Percentiles rank a stretch among this genome's conserved stretches.
These are phyloP conservation scores for Tetraneura akinire DNA, from an alignment of 1,140 invertebrate genomes.

Conservation along the genomic window DNA sequence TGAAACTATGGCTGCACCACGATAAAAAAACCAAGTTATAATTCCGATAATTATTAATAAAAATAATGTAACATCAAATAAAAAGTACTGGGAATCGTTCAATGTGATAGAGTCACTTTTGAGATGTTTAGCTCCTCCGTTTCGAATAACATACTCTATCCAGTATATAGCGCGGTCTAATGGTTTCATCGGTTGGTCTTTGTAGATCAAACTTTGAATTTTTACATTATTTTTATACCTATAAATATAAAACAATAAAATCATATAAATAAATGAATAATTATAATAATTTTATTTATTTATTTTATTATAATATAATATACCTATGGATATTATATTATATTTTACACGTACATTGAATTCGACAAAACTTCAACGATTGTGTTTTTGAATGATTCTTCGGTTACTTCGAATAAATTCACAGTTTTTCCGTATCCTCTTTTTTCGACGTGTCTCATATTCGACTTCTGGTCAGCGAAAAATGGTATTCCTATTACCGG, in stretches of 20 bases:
- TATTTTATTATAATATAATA: neutral
- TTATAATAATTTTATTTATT: neutral
- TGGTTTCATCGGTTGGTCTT: constrained; percentile 59
- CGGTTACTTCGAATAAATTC: constrained; percentile 16
- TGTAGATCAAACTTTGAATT: constrained; percentile 55
- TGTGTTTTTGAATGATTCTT: constrained; percentile 30
- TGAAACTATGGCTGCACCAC: too few species aligned
- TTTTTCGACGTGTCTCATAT: constrained; percentile 56
- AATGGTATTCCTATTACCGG: constrained; percentile 63
- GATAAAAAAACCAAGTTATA: too few species aligned
- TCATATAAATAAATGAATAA: too few species aligned
- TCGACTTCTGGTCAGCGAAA: constrained; percentile 58
- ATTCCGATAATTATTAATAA: neutral
- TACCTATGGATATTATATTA: too few species aligned
- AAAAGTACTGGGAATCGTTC: constrained; percentile 54
- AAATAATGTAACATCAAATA: constrained; percentile 53
- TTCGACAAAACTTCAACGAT: constrained; percentile 32
- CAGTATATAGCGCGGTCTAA: constrained; percentile 62
- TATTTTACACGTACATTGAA: constrained; percentile 1
- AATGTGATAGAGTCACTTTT: constrained; percentile 54
- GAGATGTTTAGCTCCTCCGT: constrained; percentile 59
- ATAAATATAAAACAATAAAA: neutral
- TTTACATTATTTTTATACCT: constrained; percentile 58
- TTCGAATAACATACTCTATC: constrained; percentile 64
- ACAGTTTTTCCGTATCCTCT: constrained; percentile 56